Base-by-base conservation (phyloP, 2,888 invertebrate genomes). In the Phymatocera aterrima region DNA sequence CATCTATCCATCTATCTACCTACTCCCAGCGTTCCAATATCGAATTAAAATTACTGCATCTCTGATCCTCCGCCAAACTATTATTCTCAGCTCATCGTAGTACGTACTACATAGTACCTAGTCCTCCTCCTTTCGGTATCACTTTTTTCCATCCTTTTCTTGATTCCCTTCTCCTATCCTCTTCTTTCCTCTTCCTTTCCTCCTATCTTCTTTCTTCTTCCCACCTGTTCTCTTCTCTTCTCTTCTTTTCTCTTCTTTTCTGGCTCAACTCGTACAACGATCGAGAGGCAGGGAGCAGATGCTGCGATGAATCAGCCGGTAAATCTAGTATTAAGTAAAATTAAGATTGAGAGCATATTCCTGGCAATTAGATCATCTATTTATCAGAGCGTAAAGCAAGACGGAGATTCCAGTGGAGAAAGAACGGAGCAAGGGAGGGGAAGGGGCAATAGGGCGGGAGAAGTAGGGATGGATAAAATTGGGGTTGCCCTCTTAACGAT, bases 301-400 rank as follows among this genome's bases (percentile, higher is more conserved):
- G 68, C 68, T 21, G 68, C 72, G 72, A 48, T 72, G 51, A 72
- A 72, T 72, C 72, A 72, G 51, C 72, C 51, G 51, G 74, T 57
- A 37, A 57, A 75, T 75, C 48, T 54, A 75, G 37, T 75, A 75
- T 75, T 57, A 37, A 75, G 57, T 46, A 57, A 75, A 75, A 75
- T 57, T 57, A 37, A 75, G 74, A 75, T 46, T n/a, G 74, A 75
- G 74, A 81, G 79, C 82, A 78, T 79, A 79, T 77, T 83, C 82
- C 57, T 78, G 80, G 84, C 85, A 85, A 86, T 86, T 86, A 85
- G 83, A 84, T 83, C 82, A 83, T 79, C 80, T 82, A 85, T 81
- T 85, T 85, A 86, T 86, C 85, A 86, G 85, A 84, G 83, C 82
- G 81, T 84, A 79, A 82, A 83, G 82, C 80, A 75, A 78, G 81